These are phyloP conservation scores for Kradibia gibbosae DNA, from an alignment of 1,140 invertebrate species.

Conservation along the genomic window DNA sequence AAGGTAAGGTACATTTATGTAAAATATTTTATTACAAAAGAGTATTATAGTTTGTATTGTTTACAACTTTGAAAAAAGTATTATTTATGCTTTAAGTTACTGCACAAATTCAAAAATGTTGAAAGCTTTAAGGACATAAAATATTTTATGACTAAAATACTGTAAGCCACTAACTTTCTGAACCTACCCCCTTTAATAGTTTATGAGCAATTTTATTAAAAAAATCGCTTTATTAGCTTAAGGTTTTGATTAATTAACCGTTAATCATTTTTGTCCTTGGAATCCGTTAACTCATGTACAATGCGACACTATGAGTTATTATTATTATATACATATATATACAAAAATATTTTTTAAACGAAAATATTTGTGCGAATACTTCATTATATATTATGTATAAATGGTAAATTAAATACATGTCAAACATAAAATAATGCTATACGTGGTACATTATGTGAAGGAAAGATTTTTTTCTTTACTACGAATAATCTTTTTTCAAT, in stretches of 20 bases:
- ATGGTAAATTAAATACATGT: too few relatives aligned
- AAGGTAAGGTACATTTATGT: too few relatives aligned
- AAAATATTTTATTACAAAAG: not conserved
- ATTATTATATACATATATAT: too few relatives aligned
- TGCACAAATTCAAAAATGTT: not conserved
- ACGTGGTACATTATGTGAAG: too few relatives aligned
- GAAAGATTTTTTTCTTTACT: too few relatives aligned
- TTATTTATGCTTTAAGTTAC: not conserved
- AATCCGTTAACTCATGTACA: not conserved
- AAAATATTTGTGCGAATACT: too few relatives aligned
- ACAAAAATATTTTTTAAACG: too few relatives aligned
- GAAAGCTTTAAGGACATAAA: slow-evolving; percentile 13
- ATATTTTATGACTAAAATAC: slow-evolving; percentile 16
- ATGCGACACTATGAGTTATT: too few relatives aligned
- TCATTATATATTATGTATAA: too few relatives aligned
- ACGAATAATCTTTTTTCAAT: too few relatives aligned
- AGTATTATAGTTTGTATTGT: not conserved
- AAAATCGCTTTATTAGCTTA: not conserved
- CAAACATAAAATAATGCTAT: too few relatives aligned
- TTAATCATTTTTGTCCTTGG: not conserved
- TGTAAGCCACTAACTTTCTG: not conserved
- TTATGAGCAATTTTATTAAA: not conserved
- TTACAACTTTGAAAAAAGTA: not conserved
- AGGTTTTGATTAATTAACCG: not conserved
- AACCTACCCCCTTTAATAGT: not conserved